A percentile compares a stretch with the other conserved stretches of the same genome.
Conservation (phyloP, 2,797 vertebrate species). For the Falco naumanni region DNA sequence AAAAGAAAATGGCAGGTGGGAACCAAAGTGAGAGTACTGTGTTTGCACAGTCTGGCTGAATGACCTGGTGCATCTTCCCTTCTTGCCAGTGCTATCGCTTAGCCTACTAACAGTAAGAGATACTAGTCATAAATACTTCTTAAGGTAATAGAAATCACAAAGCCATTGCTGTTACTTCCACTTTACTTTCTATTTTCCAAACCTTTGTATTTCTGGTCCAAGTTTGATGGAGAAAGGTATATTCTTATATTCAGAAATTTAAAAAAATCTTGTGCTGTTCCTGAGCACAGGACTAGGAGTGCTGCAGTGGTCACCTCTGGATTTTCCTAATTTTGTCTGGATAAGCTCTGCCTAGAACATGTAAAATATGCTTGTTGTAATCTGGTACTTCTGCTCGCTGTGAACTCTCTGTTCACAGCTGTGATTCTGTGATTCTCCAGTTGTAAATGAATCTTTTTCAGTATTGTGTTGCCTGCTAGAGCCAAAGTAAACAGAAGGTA, state of each 20-base stretch:
- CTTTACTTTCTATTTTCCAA: not conserved
- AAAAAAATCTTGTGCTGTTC: not conserved
- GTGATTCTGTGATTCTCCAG: not conserved
- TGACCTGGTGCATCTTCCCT: not conserved
- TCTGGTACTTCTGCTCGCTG: not conserved
- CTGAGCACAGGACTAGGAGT: not conserved
- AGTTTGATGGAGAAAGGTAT: not conserved
- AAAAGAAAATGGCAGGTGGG: rapidly evolving
- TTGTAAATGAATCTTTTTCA: not conserved
- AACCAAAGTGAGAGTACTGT: not conserved
- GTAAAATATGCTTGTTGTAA: not conserved
- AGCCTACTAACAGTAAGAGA: not conserved
- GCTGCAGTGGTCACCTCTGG: not conserved
- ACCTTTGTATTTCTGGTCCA: not conserved
- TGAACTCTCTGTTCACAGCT: not conserved
- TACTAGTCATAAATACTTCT: not conserved
- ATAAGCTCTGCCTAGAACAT: not conserved
- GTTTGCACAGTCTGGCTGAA: not conserved
- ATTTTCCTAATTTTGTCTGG: not conserved
- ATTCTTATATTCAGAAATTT: not conserved
- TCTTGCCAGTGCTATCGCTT: not conserved
- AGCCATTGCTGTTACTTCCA: not conserved
- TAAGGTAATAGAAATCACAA: not conserved
- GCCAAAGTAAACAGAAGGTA: not conserved
- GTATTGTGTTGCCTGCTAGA: not conserved